Evolutionary conservation across 2,797 vertebrate genomes (phyloP), one percentile per base, ranked within the genome.

Genomic region (Rhynchonycteris naso): DNA sequence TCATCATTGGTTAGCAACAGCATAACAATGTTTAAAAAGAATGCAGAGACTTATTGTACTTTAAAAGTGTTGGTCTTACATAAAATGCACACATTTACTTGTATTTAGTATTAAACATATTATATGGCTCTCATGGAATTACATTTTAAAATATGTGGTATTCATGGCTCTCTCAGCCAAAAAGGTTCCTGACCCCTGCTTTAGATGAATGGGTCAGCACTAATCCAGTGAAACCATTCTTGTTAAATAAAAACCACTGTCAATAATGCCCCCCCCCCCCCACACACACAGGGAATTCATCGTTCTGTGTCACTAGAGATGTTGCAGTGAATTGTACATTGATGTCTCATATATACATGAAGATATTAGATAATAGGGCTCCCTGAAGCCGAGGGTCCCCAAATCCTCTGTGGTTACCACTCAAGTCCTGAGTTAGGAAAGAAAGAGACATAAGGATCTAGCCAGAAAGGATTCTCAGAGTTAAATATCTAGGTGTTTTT

Each of bases 221-320:
- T 83, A 35, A 24, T 56, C 33, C 61, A 63, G 10, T 58, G 68
- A 1, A 69, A 56, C 92, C 88, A 94, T 11, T 61, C 80, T 97
- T 92, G 47, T 92, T 94, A 86, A 95, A 74, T 78, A 94, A 92
- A 95, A 94, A 75, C 28, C 58, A 24, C 59, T 95, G 26, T 95
- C 80, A 96, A 59, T 87, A 74, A 86, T 0, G 33, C 0, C 1
- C 35, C 80, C 50, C 75, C 16, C 74, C 93, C 43, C 43, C 5
- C 43, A 43, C 43, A 43, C 43, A 43, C 43, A 43, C 33, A 68
- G 18, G 58, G 90, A 95, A 68, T 91, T 54, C 86, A 28, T 47
- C 4, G 95, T 93, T 91, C 35, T 24, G 47, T 80, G 26, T 82
- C 92, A 85, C 65, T 38, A 2, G 76, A 79, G 63, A 78, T 12